A percentile compares a stretch with the other conserved stretches of the same genome.
phyloP scores from a whole-genome alignment of 2,113 vertebrate species.

The Alaudala cheleensis region DNA sequence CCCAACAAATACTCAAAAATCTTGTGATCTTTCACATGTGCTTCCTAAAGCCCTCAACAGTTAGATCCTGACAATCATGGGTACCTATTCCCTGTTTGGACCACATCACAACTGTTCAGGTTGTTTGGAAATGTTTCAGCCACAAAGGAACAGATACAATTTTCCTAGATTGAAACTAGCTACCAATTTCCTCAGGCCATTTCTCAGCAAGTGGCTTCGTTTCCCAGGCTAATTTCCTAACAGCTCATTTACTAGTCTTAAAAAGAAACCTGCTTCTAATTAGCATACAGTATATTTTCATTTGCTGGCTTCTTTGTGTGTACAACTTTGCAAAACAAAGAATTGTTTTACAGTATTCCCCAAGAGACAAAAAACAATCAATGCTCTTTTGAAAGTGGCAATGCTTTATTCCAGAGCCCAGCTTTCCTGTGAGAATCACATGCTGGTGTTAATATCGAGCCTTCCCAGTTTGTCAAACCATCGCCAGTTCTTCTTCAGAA shows the following conservation, averaged over 20 bases:
- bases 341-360: not conserved
- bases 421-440: not conserved
- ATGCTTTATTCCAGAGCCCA: not conserved
- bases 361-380: not conserved
- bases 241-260: not conserved
- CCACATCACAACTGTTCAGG: not conserved
- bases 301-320: not conserved
- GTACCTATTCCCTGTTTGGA: not conserved
- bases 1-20: not conserved
- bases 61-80: not conserved
- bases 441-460: not conserved
- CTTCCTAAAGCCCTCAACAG: not conserved
- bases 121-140: not conserved
- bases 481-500: not conserved
- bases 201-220: not conserved
- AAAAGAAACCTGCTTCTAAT: not conserved
- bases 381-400: not conserved
- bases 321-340: not conserved
- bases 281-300: not conserved
- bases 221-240: not conserved
- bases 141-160: not conserved
- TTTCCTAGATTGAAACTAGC: not conserved
- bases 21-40: not conserved
- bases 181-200: not conserved
- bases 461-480: not conserved